Evolutionary conservation across 2,888 invertebrate genomes (phyloP).

Genomic region (Aradus depressus): DNA sequence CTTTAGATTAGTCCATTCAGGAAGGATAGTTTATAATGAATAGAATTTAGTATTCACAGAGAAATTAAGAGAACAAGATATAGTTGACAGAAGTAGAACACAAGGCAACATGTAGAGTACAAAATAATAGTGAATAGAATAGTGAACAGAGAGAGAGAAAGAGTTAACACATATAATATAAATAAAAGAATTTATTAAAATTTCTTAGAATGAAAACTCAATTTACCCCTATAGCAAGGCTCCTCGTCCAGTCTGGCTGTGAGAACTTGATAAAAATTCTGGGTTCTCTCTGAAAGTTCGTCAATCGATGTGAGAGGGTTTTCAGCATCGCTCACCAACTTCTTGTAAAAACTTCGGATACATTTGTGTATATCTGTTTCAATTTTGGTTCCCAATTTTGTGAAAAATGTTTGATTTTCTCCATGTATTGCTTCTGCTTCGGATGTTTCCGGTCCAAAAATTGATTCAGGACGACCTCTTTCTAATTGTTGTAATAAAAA

Average conservation of each 20-base stretch:
- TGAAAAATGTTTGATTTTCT: conserved; percentile 42
- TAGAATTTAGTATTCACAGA: too few species aligned
- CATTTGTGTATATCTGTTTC: conserved; percentile 56
- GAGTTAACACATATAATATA: too few species aligned
- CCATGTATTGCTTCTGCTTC: conserved; percentile 35
- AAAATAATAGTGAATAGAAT: too few species aligned
- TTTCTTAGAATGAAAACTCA: too few species aligned
- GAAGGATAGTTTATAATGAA: too few species aligned
- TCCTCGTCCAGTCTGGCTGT: conserved; percentile 60
- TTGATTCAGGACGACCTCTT: conserved; percentile 26
- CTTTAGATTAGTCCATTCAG: too few species aligned
- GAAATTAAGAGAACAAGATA: too few species aligned
- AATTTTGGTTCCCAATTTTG: conserved; percentile 36
- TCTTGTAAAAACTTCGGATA: conserved; percentile 53
- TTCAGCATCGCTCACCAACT: conserved; percentile 34
- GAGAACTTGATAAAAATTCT: conserved; percentile 72
- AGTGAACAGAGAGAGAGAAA: too few species aligned
- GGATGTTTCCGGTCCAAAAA: conserved; percentile 29
- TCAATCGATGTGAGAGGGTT: conserved; percentile 54
- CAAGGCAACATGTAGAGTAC: too few species aligned
- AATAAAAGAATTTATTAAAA: too few species aligned
- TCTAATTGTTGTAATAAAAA: conserved; percentile 23
- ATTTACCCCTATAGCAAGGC: conserved; percentile 46
- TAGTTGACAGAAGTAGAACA: too few species aligned
- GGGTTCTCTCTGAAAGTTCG: conserved; percentile 78